phyloP scores from a whole-genome alignment of 2,113 vertebrate species.

The Aviceda subcristata region DNA sequence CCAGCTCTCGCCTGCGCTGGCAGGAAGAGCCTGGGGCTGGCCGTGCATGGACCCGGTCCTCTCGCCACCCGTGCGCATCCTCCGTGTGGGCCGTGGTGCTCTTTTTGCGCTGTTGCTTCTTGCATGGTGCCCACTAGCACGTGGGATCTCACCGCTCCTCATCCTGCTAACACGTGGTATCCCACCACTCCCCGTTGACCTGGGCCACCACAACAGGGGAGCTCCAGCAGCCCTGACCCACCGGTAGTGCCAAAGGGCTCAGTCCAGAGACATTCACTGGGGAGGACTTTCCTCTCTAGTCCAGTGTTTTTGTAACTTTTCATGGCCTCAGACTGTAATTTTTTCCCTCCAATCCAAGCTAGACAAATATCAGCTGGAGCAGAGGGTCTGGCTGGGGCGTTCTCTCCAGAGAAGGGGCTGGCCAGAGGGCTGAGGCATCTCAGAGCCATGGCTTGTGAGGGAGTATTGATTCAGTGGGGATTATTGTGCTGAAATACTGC shows the following conservation, averaged over 20 bases:
- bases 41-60: too few relatives aligned
- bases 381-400: not conserved
- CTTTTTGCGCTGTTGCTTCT: not conserved
- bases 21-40: not conserved
- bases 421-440: not conserved
- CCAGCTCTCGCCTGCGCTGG: not conserved
- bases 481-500: not conserved
- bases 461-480: too few relatives aligned
- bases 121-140: not conserved
- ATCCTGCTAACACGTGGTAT: not conserved
- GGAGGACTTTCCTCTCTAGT: not conserved
- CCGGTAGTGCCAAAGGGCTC: not conserved
- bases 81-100: not conserved
- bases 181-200: too few relatives aligned
- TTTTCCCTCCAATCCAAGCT: not conserved
- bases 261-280: not conserved
- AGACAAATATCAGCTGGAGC: not conserved
- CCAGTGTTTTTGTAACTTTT: not conserved
- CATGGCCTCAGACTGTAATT: not conserved
- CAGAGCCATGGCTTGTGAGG: not conserved
- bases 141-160: too few relatives aligned
- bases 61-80: not conserved
- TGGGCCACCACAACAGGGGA: not conserved
- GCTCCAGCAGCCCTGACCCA: not conserved
- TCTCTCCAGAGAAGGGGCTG: not conserved